Evolutionary conservation across 2,797 vertebrate genomes (phyloP), one percentile per base, ranked within the genome.

Genomic region (Trachurus trachurus): DNA sequence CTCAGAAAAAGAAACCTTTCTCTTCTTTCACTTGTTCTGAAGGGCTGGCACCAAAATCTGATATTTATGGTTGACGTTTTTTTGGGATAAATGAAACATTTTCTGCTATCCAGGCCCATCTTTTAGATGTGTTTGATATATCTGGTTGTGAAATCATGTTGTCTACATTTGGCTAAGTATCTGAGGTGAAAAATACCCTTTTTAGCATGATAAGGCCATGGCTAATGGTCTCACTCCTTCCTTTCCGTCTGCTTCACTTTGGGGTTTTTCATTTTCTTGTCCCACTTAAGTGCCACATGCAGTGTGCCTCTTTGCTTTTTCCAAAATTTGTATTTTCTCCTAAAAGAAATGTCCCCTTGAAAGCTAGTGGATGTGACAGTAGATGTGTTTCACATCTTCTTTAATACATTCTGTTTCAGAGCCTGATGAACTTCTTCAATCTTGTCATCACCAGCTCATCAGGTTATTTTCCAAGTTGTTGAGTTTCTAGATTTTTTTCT

Each of bases 11-110:
- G 26, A 26, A 26, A 26, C 49, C 9, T 45, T 21, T 72, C 21
- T 72, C 21, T 78, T 73, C 29, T 71, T 50, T 59, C n/a, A 61
- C 80, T 78, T 66, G 67, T 76, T 78, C 26, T 42, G 31, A 29
- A 54, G 77, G 19, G 52, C 52, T 76, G 69, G 71, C 72, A 47
- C 39, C 11, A 40, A 66, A 58, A 65, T 29, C 65, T 76, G 64
- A 73, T 19, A 29, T 70, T 75, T 17, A n/a, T 49, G 26, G 50
- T 53, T 58, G 50, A 50, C 52, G 49, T 66, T 76, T 71, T 66
- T 76, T 71, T 71, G 0, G 5, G 6, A 42, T 34, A 59, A 44
- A 67, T 31, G 19, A 82, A 74, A 44, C 16, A 29, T n/a, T 69
- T 83, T 63, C 65, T 65, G 11, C 64, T 31, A 2, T 52, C 3